These are phyloP conservation scores for Protonemura montana DNA, from an alignment of 2,888 invertebrate species.

Conservation along the genomic window DNA sequence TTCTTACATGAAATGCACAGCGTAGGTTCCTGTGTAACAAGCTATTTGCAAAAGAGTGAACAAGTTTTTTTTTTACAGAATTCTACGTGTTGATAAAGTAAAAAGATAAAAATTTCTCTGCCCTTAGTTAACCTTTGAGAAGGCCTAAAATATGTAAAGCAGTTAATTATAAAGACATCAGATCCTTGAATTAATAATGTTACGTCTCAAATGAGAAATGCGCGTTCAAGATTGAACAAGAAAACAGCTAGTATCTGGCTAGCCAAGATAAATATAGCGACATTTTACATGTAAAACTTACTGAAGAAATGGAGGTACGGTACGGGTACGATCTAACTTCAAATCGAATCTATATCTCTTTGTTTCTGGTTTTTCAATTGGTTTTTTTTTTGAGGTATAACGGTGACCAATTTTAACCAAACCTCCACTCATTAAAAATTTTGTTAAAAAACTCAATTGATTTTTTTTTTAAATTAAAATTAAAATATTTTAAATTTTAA, in stretches of 20 bases:
- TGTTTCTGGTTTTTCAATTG: too few relatives aligned
- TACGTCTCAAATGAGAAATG: constrained; percentile 30
- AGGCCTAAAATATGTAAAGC: constrained; percentile 24
- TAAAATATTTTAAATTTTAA: too few relatives aligned
- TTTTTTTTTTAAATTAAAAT: too few relatives aligned
- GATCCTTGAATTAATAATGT: constrained; percentile 24
- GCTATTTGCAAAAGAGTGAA: background rate
- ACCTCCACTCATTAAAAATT: too few relatives aligned
- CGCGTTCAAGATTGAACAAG: background rate
- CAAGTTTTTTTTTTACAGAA: background rate
- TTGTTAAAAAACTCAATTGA: too few relatives aligned
- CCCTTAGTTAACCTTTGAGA: constrained; percentile 17
- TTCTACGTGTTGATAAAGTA: background rate
- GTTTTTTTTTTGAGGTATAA: too few relatives aligned
- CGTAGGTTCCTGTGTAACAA: background rate
- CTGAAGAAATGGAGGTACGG: background rate
- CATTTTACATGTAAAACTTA: constrained; percentile 9
- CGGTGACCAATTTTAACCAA: too few relatives aligned
- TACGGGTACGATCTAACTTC: too few relatives aligned
- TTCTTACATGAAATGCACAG: background rate
- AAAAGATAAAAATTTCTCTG: background rate
- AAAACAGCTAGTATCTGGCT: constrained; percentile 21
- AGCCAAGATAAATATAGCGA: constrained; percentile 31
- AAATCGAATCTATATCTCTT: too few relatives aligned
- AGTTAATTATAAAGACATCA: constrained; percentile 32